Evolutionary conservation across 1,140 invertebrate species (phyloP).

Genomic region (Paraescarpia echinospica): DNA sequence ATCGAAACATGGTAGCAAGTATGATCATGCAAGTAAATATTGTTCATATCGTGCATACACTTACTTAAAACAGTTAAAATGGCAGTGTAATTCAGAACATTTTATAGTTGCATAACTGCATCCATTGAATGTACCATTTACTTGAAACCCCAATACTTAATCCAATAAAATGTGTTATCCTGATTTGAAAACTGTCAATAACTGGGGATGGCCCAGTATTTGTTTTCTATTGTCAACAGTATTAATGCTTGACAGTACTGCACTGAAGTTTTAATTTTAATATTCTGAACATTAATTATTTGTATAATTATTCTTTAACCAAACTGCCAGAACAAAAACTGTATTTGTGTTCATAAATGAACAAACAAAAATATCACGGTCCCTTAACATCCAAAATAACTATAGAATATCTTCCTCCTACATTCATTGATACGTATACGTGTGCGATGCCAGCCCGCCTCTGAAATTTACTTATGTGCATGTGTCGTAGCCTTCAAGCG

Average conservation of each 20-base stretch:
- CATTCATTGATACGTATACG: too few species aligned
- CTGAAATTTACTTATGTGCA: too few species aligned
- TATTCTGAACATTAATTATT: neutral
- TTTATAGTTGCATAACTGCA: neutral
- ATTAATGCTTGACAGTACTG: neutral
- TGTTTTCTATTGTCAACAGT: neutral
- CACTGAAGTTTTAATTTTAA: neutral
- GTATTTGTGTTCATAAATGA: neutral
- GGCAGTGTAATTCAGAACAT: too few species aligned
- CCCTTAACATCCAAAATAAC: too few species aligned
- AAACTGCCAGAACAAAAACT: neutral
- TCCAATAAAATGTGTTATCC: neutral
- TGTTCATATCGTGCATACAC: too few species aligned
- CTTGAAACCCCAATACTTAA: neutral
- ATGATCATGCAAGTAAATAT: too few species aligned
- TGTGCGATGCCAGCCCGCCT: too few species aligned
- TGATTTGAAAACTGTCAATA: neutral
- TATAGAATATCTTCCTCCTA: too few species aligned
- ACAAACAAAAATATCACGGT: too few species aligned
- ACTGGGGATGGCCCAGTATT: neutral
- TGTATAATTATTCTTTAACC: neutral
- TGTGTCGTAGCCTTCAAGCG: too few species aligned
- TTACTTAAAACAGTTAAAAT: too few species aligned
- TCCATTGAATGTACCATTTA: neutral
- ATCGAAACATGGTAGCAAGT: too few species aligned